Percentiles rank a stretch among this genome's conserved stretches.
These are phyloP conservation scores for Acrocephalus arundinaceus DNA, from an alignment of 2,113 vertebrate genomes.

Conservation along the genomic window DNA sequence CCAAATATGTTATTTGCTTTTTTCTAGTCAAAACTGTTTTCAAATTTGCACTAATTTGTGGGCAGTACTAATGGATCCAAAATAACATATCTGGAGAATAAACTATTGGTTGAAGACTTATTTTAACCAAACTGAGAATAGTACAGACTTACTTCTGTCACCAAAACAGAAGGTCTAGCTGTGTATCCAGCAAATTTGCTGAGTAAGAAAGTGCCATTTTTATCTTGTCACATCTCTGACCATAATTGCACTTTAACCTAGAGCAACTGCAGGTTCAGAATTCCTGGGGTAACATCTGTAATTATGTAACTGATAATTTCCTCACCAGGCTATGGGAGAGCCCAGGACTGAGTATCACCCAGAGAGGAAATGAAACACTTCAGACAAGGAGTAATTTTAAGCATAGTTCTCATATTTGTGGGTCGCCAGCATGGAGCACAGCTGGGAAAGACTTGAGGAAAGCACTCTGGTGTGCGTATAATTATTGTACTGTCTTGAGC, in stretches of 20 bases:
- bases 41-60: not conserved
- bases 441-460: conserved; percentile 21
- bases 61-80: not conserved
- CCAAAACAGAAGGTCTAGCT: not conserved
- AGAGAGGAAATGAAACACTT: conserved; percentile 60
- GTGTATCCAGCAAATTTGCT: conserved; percentile 5
- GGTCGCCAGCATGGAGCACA: not conserved
- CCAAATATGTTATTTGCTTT: not conserved
- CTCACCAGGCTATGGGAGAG: conserved; percentile 19
- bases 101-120: not conserved
- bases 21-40: not conserved
- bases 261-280: conserved; percentile 36
- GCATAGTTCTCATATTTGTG: conserved; percentile 35
- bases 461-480: not conserved
- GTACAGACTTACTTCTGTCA: not conserved
- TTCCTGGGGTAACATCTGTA: conserved; percentile 53
- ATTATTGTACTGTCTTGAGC: conserved; percentile 11
- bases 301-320: conserved; percentile 55
- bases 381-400: conserved; percentile 23
- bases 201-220: conserved; percentile 50
- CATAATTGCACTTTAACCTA: not conserved
- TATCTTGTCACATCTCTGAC: not conserved
- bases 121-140: not conserved
- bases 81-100: not conserved
- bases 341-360: conserved; percentile 45